Percentiles rank a stretch among this genome's conserved stretches.
Evolutionary conservation across 2,888 invertebrate genomes (phyloP).

Genomic region (Drosophila borealis): DNA sequence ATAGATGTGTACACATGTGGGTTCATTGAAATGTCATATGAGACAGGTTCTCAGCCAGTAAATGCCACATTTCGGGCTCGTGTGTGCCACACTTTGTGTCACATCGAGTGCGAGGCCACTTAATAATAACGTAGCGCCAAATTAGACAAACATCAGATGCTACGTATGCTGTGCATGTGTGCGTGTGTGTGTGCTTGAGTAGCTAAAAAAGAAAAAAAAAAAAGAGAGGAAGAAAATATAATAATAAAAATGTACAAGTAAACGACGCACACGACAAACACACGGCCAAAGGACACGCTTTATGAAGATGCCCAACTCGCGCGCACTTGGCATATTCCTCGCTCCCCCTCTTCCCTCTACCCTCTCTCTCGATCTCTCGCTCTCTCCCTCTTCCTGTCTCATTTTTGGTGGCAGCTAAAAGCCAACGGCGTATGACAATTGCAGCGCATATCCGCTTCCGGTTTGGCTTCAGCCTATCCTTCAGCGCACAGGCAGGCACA

Average conservation of each 20-base stretch:
- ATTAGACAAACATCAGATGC: conserved; percentile 60
- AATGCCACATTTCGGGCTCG: conserved; percentile 35
- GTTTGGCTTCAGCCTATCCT: conserved; percentile 22
- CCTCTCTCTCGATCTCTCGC: neutral
- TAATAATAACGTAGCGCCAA: conserved; percentile 56
- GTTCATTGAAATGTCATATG: conserved; percentile 8
- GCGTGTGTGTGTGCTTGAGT: conserved; percentile 27
- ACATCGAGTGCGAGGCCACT: conserved; percentile 44
- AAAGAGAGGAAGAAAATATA: conserved; percentile 9
- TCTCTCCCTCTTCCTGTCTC: neutral
- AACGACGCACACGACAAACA: conserved; percentile 51
- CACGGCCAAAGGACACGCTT: conserved; percentile 37
- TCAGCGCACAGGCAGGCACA: conserved; percentile 6
- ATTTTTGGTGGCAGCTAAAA: conserved; percentile 27
- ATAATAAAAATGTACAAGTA: conserved; percentile 55
- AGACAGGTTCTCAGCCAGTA: conserved; percentile 19
- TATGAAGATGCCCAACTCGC: conserved; percentile 54
- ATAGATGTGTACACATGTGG: neutral
- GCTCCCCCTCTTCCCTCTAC: neutral
- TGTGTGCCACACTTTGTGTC: conserved; percentile 25
- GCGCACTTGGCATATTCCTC: conserved; percentile 43
- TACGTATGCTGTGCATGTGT: conserved; percentile 33
- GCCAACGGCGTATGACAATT: conserved; percentile 70
- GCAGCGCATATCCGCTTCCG: conserved; percentile 79
- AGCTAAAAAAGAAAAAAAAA: conserved; percentile 34